Percentiles rank a stretch among this genome's conserved stretches.
phyloP scores from a whole-genome alignment of 2,797 vertebrate species.

The Carduelis carduelis region DNA sequence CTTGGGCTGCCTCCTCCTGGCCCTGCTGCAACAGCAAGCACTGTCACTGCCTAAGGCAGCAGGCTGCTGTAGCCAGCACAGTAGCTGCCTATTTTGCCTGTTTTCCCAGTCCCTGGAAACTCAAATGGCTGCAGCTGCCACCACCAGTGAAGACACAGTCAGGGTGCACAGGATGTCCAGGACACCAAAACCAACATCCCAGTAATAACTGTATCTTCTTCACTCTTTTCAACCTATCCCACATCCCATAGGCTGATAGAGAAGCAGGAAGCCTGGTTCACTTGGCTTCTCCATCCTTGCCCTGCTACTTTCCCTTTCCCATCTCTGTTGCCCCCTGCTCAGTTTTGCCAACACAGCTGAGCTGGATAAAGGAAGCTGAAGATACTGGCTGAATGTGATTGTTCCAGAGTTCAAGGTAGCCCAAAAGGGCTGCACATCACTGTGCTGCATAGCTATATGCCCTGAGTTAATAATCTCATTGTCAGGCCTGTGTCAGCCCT shows the following conservation, averaged over 20 bases:
- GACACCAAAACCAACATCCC: background rate
- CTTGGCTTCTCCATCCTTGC: background rate
- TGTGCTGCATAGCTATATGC: background rate
- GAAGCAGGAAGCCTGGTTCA: background rate
- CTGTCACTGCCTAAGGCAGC: background rate
- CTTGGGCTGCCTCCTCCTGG: background rate
- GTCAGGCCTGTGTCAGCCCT: background rate
- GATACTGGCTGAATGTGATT: background rate
- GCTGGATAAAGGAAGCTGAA: background rate
- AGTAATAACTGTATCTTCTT: background rate
- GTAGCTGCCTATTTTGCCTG: background rate
- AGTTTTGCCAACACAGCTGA: background rate
- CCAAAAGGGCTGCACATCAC: background rate
- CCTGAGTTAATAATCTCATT: background rate
- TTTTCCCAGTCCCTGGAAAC: background rate
- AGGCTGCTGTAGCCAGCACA: background rate
- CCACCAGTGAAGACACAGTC: background rate
- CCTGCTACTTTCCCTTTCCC: background rate
- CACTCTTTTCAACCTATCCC: background rate
- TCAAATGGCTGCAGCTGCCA: background rate
- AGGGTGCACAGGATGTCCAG: background rate
- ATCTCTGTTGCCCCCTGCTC: background rate
- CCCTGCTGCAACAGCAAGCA: background rate
- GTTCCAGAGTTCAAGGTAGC: background rate
- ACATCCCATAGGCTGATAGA: fast-evolving